phyloP scores from a whole-genome alignment of 2,113 vertebrate species.

The Fukomys damarensis region DNA sequence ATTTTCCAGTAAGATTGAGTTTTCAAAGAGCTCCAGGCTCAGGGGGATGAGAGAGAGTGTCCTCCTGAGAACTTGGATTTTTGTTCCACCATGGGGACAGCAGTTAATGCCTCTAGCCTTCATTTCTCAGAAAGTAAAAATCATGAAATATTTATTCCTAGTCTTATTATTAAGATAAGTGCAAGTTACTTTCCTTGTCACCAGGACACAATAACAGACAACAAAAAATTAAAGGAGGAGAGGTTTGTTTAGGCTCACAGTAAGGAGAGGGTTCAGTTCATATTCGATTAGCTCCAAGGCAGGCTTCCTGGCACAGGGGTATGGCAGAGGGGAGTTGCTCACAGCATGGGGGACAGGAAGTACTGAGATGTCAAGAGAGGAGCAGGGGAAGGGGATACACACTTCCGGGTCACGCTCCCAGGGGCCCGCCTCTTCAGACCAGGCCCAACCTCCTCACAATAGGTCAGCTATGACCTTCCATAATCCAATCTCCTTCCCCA shows the following conservation, averaged over 20 bases:
- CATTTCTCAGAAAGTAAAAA: not conserved
- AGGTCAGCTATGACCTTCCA: not conserved
- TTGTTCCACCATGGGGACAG: not conserved
- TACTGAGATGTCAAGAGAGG: not conserved
- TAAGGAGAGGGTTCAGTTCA: not conserved
- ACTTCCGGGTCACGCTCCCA: not conserved
- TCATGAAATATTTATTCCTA: not conserved
- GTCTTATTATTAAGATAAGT: not conserved
- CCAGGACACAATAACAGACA: not conserved
- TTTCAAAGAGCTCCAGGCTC: not conserved
- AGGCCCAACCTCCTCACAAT: not conserved
- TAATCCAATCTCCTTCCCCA: not conserved
- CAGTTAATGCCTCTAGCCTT: not conserved
- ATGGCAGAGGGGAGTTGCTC: not conserved
- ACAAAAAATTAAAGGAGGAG: not conserved
- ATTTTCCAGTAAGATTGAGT: not conserved
- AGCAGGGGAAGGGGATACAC: not conserved
- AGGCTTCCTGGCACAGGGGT: not conserved
- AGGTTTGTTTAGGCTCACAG: not conserved
- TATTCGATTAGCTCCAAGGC: not conserved
- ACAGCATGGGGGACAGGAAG: not conserved
- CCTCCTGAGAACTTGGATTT: not conserved
- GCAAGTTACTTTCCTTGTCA: not conserved
- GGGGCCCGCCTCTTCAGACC: not conserved
- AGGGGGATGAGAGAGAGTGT: too few species aligned